phyloP scores from a whole-genome alignment of 30 jellyfish, hydroid and myxozoan species.

The Mastigias papua region DNA sequence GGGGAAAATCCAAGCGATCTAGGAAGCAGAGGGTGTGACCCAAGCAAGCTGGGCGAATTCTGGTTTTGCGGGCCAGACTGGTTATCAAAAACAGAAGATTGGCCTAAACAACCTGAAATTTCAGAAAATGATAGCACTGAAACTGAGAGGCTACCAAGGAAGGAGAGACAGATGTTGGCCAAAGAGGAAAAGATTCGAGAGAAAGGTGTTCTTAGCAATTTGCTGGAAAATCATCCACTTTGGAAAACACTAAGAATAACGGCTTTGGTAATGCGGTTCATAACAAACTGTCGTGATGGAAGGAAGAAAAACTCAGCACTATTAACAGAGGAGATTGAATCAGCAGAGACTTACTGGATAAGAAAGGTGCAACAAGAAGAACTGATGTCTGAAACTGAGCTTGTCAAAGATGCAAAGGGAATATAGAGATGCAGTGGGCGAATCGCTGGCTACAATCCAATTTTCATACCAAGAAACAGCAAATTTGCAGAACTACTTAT shows the following conservation, averaged over 20 bases:
- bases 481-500: constrained; percentile 59
- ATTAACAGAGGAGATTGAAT: constrained; percentile 59
- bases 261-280: constrained; percentile 71
- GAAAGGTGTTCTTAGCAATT: neutral
- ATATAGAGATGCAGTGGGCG: constrained; percentile 68
- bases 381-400: constrained; percentile 31
- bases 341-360: constrained; percentile 54
- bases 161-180: constrained; percentile 11
- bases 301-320: constrained; percentile 35
- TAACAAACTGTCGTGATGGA: constrained; percentile 58
- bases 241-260: constrained; percentile 11
- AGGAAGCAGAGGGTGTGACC: constrained; percentile 42
- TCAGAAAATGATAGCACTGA: constrained; percentile 1
- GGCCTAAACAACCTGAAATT: constrained; percentile 35
- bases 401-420: constrained; percentile 46
- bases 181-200: constrained; percentile 31
- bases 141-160: constrained; percentile 8
- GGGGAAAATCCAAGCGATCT: constrained; percentile 55
- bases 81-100: constrained; percentile 10
- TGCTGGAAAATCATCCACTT: neutral
- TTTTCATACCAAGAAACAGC: constrained; percentile 66
- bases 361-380: constrained; percentile 60
- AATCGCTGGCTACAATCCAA: constrained; percentile 69
- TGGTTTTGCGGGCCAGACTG: constrained; percentile 64
- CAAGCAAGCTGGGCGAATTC: neutral